Conservation (phyloP, 1,140 invertebrate species). For the Drosophila cardini region DNA sequence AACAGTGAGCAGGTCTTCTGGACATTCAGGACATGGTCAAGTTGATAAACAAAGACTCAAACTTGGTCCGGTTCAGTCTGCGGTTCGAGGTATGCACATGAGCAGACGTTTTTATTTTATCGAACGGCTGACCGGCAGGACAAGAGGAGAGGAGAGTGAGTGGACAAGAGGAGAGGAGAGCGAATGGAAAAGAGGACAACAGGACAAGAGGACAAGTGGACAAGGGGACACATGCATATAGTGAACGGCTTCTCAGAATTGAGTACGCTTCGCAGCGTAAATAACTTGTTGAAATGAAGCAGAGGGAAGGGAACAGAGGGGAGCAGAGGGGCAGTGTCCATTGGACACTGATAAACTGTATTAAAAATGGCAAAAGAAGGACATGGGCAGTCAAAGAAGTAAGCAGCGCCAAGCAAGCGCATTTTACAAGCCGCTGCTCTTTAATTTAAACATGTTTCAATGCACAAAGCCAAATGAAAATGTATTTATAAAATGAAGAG, state of each 20-base stretch:
- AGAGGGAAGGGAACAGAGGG: not conserved
- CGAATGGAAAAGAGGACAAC: not conserved
- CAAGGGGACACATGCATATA: conserved; percentile 11
- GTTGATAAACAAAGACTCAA: conserved; percentile 69
- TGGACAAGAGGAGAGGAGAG: conserved; percentile 19
- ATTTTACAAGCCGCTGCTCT: conserved; percentile 77
- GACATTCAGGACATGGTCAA: conserved; percentile 47
- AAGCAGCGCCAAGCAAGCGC: conserved; percentile 35
- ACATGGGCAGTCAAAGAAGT: conserved; percentile 32
- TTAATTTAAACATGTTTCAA: conserved; percentile 83
- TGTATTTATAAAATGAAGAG: conserved; percentile 67
- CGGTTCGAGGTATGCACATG: conserved; percentile 59
- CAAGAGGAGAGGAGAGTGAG: conserved; percentile 38
- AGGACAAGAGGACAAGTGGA: conserved; percentile 13
- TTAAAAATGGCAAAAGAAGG: conserved; percentile 61
- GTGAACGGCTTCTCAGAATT: conserved; percentile 52
- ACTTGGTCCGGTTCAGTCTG: conserved; percentile 46
- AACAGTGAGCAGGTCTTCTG: conserved; percentile 30
- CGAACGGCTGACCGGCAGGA: conserved; percentile 64
- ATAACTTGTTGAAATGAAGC: conserved; percentile 54
- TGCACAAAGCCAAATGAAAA: conserved; percentile 82
- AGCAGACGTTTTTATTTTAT: conserved; percentile 80
- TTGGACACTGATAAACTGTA: conserved; percentile 75
- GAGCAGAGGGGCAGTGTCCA: conserved; percentile 18
- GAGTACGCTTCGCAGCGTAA: conserved; percentile 72